These are phyloP conservation scores for Apamea crenata DNA, from an alignment of 2,888 invertebrate species.

Conservation along the genomic window DNA sequence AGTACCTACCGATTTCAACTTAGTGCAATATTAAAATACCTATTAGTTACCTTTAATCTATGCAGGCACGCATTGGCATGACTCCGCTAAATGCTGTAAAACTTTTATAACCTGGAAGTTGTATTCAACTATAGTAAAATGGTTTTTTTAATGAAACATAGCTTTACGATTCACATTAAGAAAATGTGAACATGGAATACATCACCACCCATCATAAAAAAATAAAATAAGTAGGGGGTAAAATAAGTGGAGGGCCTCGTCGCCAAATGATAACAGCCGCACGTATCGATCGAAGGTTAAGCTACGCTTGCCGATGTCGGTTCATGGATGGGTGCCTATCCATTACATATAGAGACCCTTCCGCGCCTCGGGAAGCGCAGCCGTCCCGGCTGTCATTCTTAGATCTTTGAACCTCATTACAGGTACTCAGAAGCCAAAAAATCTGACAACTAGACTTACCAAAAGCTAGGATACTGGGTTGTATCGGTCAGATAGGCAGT, in stretches of 20 bases:
- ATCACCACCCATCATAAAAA: not conserved
- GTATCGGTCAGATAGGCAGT: too few relatives aligned
- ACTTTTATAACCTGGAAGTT: slow-evolving; percentile 51
- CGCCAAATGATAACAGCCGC: not conserved
- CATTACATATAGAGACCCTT: not conserved
- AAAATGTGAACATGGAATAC: not conserved
- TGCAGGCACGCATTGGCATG: slow-evolving; percentile 47
- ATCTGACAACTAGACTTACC: not conserved
- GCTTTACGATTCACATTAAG: not conserved
- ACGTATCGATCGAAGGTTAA: not conserved
- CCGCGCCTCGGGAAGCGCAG: not conserved
- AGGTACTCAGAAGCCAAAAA: not conserved
- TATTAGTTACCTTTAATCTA: slow-evolving; percentile 28
- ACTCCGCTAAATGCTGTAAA: slow-evolving; percentile 31
- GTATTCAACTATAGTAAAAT: slow-evolving; percentile 26
- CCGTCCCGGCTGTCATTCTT: not conserved
- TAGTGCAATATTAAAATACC: slow-evolving; percentile 26
- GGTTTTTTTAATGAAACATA: slow-evolving; percentile 11
- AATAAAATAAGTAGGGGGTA: not conserved
- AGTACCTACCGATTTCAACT: slow-evolving; percentile 14
- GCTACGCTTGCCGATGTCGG: not conserved
- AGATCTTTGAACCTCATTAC: not conserved
- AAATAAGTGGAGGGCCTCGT: not conserved
- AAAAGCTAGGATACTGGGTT: too few relatives aligned
- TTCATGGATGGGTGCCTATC: not conserved